Evolutionary conservation across 2,888 invertebrate species (phyloP).

Genomic region (Sinohyriopsis cumingii): DNA sequence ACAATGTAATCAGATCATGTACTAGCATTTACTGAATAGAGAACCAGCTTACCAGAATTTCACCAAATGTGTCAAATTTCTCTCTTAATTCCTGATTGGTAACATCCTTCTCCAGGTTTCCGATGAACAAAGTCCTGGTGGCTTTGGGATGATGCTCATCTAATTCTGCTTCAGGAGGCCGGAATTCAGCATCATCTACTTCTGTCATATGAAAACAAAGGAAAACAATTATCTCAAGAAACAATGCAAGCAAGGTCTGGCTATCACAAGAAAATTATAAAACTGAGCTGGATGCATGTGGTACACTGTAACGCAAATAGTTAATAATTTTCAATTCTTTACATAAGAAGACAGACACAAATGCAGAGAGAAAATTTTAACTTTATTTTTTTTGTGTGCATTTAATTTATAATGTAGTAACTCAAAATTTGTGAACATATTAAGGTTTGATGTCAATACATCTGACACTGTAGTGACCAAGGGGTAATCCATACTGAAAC

Average conservation of each 20-base stretch:
- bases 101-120: conserved; percentile 95
- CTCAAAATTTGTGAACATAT: no score
- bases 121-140: conserved; percentile 95
- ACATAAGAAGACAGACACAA: no score
- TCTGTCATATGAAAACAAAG: conserved; percentile 41
- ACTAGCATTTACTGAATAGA: no score
- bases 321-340: no score
- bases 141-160: conserved; percentile 97
- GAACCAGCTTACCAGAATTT: conserved; percentile 84
- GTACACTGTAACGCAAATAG: not conserved
- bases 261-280: not conserved
- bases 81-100: conserved; percentile 91
- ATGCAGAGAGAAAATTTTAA: no score
- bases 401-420: no score
- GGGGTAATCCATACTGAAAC: no score
- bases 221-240: not conserved
- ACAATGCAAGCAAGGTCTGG: not conserved
- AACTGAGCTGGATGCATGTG: not conserved
- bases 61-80: conserved; percentile 94
- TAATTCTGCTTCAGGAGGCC: conserved; percentile 85
- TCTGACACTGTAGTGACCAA: no score
- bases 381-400: no score
- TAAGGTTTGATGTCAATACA: no score
- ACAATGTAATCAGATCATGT: no score
- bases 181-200: conserved; percentile 66